Percentiles rank a stretch among this genome's conserved stretches.
These are phyloP conservation scores for Artemia sp. DNA, from an alignment of 2,888 invertebrate species.

Conservation along the genomic window DNA sequence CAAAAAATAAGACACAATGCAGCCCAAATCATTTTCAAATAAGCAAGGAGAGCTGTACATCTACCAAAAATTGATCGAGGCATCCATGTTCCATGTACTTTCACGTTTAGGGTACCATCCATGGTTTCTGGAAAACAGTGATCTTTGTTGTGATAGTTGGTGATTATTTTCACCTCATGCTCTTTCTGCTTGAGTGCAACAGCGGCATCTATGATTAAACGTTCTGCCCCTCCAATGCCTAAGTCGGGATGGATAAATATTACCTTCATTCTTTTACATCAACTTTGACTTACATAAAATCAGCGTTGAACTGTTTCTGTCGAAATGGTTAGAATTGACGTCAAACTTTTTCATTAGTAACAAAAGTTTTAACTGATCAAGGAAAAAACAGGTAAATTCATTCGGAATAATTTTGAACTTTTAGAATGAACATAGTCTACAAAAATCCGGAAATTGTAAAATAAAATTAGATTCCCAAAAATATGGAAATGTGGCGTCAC, in stretches of 20 bases:
- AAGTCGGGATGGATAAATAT: conserved; percentile 89
- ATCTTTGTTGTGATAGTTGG: conserved; percentile 77
- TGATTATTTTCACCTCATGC: conserved; percentile 68
- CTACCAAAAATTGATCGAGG: conserved; percentile 73
- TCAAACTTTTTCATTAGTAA: too few relatives aligned
- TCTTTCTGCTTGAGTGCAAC: conserved; percentile 65
- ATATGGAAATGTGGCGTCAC: too few relatives aligned
- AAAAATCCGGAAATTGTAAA: too few relatives aligned
- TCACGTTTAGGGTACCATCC: conserved; percentile 60
- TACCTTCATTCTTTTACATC: conserved; percentile 33
- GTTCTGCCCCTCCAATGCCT: conserved; percentile 95
- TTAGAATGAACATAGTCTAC: too few relatives aligned
- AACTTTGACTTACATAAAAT: too few relatives aligned
- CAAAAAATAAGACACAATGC: conserved; percentile 63
- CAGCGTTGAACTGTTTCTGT: too few relatives aligned
- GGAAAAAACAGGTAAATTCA: too few relatives aligned
- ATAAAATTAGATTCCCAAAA: too few relatives aligned
- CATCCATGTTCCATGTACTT: conserved; percentile 75
- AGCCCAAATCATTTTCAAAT: conserved; percentile 77
- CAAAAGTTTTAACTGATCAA: too few relatives aligned
- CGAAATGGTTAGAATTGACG: too few relatives aligned
- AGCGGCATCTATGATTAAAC: conserved; percentile 88
- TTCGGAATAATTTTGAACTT: too few relatives aligned
- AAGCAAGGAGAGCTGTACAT: conserved; percentile 79
- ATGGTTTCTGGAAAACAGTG: conserved; percentile 88